These are phyloP conservation scores for Aphidius colemani DNA, from an alignment of 2,888 invertebrate genomes.

Conservation along the genomic window DNA sequence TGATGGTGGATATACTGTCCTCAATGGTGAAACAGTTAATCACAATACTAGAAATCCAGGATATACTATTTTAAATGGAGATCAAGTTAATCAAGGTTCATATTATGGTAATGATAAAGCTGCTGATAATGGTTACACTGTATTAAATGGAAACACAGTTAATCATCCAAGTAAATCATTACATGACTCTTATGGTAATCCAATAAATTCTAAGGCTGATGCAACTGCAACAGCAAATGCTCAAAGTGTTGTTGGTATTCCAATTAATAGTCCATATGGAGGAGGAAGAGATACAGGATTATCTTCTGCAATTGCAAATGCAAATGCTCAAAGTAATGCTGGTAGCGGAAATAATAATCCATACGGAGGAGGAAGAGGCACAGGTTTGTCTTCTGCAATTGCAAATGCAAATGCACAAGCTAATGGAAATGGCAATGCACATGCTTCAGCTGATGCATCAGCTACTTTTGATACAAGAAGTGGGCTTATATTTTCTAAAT, in stretches of 20 bases:
- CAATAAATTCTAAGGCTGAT: background rate
- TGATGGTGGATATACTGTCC: no score
- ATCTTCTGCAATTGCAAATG: conserved; percentile 15
- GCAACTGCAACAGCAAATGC: conserved; percentile 22
- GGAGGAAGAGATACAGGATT: background rate
- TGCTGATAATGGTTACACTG: no score
- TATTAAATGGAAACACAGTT: no score
- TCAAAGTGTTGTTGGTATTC: conserved; percentile 2
- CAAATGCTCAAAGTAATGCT: conserved; percentile 28
- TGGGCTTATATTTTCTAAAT: conserved; percentile 44
- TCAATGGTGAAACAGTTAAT: no score
- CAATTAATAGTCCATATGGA: background rate
- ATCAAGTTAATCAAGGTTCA: no score
- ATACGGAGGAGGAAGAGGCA: background rate
- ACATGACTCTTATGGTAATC: conserved; percentile 17
- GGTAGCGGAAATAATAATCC: background rate
- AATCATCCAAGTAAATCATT: conserved; percentile 10
- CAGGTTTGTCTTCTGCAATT: background rate
- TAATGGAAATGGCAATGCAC: conserved; percentile 29
- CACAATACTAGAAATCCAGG: no score
- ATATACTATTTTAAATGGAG: no score
- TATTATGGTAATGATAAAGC: no score
- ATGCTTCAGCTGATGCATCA: conserved; percentile 35
- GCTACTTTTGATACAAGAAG: conserved; percentile 38
- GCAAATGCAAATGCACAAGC: conserved; percentile 29